A percentile compares a stretch with the other conserved stretches of the same genome.
Conservation (phyloP, 2,888 invertebrate species). For the Hydraecia micacea region DNA sequence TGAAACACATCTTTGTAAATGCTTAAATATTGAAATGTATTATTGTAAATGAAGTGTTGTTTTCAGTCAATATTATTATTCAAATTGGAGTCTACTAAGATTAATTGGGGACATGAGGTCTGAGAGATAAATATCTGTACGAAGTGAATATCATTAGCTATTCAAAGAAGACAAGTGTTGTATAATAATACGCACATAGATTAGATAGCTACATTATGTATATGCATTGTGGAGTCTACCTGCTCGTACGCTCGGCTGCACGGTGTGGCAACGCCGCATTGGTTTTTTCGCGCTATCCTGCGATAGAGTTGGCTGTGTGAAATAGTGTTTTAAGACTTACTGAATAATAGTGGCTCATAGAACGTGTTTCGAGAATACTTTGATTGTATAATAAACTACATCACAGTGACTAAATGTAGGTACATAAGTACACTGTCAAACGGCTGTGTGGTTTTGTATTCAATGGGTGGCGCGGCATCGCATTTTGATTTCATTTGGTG, state of each 20-base stretch:
- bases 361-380: slow-evolving; percentile 79
- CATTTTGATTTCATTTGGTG: slow-evolving; percentile 85
- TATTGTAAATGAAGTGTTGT: slow-evolving; percentile 32
- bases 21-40: background rate
- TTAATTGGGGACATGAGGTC: slow-evolving; percentile 84
- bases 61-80: slow-evolving; percentile 68
- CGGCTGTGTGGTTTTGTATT: slow-evolving; percentile 76
- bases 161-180: slow-evolving; percentile 84
- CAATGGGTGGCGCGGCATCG: slow-evolving; percentile 73
- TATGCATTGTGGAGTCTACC: slow-evolving; percentile 85
- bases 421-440: slow-evolving; percentile 71
- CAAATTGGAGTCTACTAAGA: slow-evolving; percentile 80
- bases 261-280: slow-evolving; percentile 89
- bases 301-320: slow-evolving; percentile 82
- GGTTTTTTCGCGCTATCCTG: slow-evolving; percentile 86
- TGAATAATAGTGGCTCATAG: slow-evolving; percentile 75
- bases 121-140: slow-evolving; percentile 59
- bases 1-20: slow-evolving; percentile 8
- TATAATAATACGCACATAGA: slow-evolving; percentile 82
- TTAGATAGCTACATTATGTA: slow-evolving; percentile 72
- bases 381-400: slow-evolving; percentile 77
- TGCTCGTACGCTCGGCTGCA: slow-evolving; percentile 86
- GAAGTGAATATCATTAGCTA: slow-evolving; percentile 72
- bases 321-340: slow-evolving; percentile 78
- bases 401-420: slow-evolving; percentile 72